Evolutionary conservation across 2,888 invertebrate genomes (phyloP), one percentile per base, ranked within the genome.

Genomic region (Apeira syringaria): DNA sequence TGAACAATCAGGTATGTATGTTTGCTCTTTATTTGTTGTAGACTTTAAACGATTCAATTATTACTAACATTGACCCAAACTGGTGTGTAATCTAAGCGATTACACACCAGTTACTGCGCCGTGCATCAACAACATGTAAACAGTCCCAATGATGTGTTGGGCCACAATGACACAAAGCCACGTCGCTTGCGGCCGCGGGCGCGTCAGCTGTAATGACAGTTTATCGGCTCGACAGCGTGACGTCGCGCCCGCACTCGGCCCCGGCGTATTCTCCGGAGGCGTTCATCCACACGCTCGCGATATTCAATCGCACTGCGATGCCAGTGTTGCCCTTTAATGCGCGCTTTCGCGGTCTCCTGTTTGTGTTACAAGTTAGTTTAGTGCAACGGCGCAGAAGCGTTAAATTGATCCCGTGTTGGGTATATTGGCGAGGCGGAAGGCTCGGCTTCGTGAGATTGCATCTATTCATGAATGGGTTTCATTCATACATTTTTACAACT

Each of bases 371-470:
- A 70, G 72, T 74, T 61, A 64, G 78, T 80, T 85, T 84, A 85
- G 86, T 87, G 86, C 87, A 88, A 88, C 74, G 73, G 77, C 68
- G 79, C 71, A 48, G 73, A 64, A 64, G 76, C 84, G 79, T 86
- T 69, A 84, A 89, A 89, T 89, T 87, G 85, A 80, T 82, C 82
- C 62, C 62, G 59, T 60, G 56, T 47, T 59, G 52, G 49, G n/a
- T 37, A 61, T 59, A 70, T 76, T 66, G 68, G 65, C 56, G 60
- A 67, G 71, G 74, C 82, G 83, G 84, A 85, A 85, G 82, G 71
- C 51, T 69, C 66, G 63, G 56, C 53, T 50, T 55, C 51, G 60
- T 61, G 45, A 59, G 65, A 73, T 70, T 63, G 61, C 58, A 56
- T 68, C 67, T 76, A 80, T 79, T 79, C 75, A 76, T 61, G 52